Evolutionary conservation across 2,888 invertebrate species (phyloP), one percentile per base, ranked within the genome.

Genomic region (Chrysolina haemoptera): DNA sequence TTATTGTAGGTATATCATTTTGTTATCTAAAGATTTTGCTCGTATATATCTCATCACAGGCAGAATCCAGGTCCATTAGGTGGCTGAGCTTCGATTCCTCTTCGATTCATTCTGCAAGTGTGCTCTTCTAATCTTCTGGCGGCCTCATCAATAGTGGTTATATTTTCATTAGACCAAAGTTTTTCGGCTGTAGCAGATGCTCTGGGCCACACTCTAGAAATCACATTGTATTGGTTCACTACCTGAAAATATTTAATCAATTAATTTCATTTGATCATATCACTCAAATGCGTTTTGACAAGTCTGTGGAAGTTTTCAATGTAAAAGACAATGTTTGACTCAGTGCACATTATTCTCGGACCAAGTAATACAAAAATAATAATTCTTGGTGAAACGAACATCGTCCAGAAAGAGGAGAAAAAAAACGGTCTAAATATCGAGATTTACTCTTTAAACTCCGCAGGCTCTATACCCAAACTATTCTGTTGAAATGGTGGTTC

Each of bases 121-220:
- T 95, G 91, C 83, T 95, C 94, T 84, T 94, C 94, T 48, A 96
- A 85, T 75, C 95, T 88, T 67, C 88, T 85, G 46, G 88, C 87
- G 0, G 93, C 94, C n/a, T 88, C 85, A 0, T 84, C 80, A 0
- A 87, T 46, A 41, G 81, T 79, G 3, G 62, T 46, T 5, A 43
- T 68, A 79, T 67, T 67, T n/a, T 66, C 68, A 50, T 59, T 77
- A 0, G 93, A 93, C 97, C 97, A 98, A 0, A 98, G 89, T 76
- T 93, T 91, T 88, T 98, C 98, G 0, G 96, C 98, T 0, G 94
- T 91, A 0, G 96, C 96, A 72, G 94, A 92, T 0, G 95, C 95
- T 78, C 97, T 90, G 0, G 98, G 98, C 94, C 97, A 98, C 10
- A 95, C 91, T 80, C 93, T 88, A 77, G 88, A 88, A 6, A 91